Percentiles rank a stretch among this genome's conserved stretches.
phyloP scores from a whole-genome alignment of 2,113 vertebrate genomes.

The Bos indicus region DNA sequence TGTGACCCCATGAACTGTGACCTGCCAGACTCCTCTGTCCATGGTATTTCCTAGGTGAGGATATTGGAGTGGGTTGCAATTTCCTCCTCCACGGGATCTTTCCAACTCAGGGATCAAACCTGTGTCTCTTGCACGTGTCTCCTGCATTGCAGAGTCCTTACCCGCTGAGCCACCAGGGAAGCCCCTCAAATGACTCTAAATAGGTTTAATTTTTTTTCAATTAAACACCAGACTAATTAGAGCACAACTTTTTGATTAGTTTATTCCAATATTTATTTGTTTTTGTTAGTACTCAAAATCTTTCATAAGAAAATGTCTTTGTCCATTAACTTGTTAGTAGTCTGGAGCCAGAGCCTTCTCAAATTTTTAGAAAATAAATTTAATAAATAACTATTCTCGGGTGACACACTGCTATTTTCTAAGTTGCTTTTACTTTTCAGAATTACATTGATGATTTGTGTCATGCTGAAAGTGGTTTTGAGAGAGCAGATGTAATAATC shows the following conservation, averaged over 20 bases:
- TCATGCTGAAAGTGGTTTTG: not conserved
- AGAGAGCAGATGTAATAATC: not conserved
- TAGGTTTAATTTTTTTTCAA: not conserved
- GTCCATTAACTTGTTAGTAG: not conserved
- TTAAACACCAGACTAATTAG: not conserved
- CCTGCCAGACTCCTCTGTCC: not conserved
- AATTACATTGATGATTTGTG: not conserved
- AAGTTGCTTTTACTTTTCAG: not conserved
- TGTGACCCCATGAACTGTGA: not conserved
- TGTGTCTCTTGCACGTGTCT: not conserved
- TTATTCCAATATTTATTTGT: not conserved
- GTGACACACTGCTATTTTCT: not conserved
- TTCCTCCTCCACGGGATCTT: not conserved
- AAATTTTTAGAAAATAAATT: not conserved
- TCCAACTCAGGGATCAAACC: not conserved
- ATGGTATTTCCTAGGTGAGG: not conserved
- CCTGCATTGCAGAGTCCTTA: not conserved
- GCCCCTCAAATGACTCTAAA: not conserved
- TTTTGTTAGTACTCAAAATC: not conserved
- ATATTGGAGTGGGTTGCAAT: not conserved
- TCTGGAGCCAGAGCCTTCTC: not conserved
- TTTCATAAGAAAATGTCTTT: not conserved
- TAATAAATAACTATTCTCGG: not conserved
- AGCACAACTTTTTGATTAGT: not conserved
- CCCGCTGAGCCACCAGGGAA: not conserved